Evolutionary conservation across 2,113 vertebrate genomes (phyloP), one percentile per base, ranked within the genome.

Genomic region (Parus major): DNA sequence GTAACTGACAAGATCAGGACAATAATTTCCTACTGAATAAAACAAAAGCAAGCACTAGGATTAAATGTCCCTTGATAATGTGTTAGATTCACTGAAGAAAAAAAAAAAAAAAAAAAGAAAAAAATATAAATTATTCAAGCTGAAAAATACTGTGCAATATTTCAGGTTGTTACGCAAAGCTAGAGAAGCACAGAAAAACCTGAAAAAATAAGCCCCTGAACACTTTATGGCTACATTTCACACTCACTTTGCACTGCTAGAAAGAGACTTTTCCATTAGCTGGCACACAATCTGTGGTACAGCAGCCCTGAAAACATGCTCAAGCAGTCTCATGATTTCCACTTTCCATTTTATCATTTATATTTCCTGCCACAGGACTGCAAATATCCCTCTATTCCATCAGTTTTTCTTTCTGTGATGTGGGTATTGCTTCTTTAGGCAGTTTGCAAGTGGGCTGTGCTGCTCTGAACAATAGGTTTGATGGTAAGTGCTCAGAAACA

Each of bases 1-100:
- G 66, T 94, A 94, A 95, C 47, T 88, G 63, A 69, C 33, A 91
- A 66, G 93, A 94, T 63, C 78, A 92, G 53, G 66, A 72, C 27
- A 82, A 77, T 94, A 61, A 91, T 91, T 82, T 96, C 60, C 75
- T 92, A 70, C 55, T 93, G 82, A 95, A 95, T 93, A 93, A 95
- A 96, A 93, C 89, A 95, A 73, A 91, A 95, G 84, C 42, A 87
- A 16, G 7, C 90, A 94, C 91, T 94, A 95, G 53, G 44, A 93
- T 93, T 85, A 94, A 87, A 63, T 41, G 85, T 93, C 85, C 56
- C 91, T 77, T 93, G 87, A 90, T 47, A 88, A 49, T 36, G 75
- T 17, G 29, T 25, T 79, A 65, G 41, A 72, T 53, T 82, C 63
- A 66, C 46, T 36, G 63, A 49, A 68, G 50, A 31, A 8, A 39